These are phyloP conservation scores for Beaufortia kweichowensis DNA, from an alignment of 2,113 vertebrate genomes.

Conservation along the genomic window DNA sequence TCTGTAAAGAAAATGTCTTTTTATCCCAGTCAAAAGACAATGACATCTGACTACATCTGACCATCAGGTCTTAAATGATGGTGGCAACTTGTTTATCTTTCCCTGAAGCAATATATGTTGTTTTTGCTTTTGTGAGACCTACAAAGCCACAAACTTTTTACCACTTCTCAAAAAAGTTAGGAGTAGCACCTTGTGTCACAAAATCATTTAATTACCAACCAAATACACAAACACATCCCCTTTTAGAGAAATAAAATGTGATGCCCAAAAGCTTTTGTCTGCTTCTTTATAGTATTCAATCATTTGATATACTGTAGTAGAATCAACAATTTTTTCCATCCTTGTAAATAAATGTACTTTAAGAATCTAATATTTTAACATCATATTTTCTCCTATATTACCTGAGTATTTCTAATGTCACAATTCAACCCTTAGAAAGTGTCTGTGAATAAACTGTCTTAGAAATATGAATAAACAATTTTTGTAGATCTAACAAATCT, in stretches of 20 bases:
- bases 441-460: too few relatives aligned
- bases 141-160: too few relatives aligned
- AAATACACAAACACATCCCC: too few relatives aligned
- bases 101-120: neutral
- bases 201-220: too few relatives aligned
- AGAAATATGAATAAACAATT: neutral
- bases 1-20: neutral
- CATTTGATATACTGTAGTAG: too few relatives aligned
- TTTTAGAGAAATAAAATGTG: too few relatives aligned
- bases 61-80: neutral
- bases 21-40: neutral
- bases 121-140: neutral
- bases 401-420: neutral
- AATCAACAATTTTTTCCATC: neutral
- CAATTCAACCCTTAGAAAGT: neutral
- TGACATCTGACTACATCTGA: neutral
- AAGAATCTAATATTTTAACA: neutral
- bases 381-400: neutral
- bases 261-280: neutral
- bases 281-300: too few relatives aligned
- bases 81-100: conserved; percentile 17
- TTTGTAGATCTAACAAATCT: neutral
- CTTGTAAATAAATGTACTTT: neutral
- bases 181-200: too few relatives aligned
- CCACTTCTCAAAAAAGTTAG: too few relatives aligned